Evolutionary conservation across 2,113 vertebrate species (phyloP).

Genomic region (Regulus satrapa): DNA sequence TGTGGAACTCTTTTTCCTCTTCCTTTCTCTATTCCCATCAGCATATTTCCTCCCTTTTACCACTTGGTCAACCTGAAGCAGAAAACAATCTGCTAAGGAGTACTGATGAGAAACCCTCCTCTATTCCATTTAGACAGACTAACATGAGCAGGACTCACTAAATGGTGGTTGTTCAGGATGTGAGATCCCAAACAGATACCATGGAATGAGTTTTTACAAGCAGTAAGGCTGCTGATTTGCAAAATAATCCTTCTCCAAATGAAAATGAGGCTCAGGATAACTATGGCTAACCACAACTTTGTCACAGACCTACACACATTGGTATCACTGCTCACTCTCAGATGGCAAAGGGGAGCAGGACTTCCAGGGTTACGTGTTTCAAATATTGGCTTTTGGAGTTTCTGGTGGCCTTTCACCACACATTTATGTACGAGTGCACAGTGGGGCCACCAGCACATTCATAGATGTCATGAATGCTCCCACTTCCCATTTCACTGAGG

Average conservation of each 20-base stretch:
- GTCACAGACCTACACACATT: neutral
- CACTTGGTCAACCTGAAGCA: neutral
- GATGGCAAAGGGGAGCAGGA: neutral
- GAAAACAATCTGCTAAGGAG: neutral
- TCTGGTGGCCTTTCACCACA: neutral
- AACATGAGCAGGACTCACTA: neutral
- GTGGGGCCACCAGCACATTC: neutral
- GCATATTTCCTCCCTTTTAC: neutral
- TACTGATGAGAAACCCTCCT: neutral
- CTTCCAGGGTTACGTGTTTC: neutral
- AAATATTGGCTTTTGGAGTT: neutral
- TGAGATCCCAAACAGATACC: neutral
- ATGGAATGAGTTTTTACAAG: neutral
- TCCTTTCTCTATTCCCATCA: neutral
- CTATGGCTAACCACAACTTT: neutral
- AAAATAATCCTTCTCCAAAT: neutral
- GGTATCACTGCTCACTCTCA: neutral
- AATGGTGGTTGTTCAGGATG: neutral
- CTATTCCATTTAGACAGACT: neutral
- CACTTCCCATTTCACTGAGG: neutral
- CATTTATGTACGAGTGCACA: accelerated
- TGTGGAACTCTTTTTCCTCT: neutral
- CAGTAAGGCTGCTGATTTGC: neutral
- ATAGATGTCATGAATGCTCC: neutral
- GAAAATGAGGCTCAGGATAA: neutral